These are phyloP conservation scores for Yponomeuta malinellus DNA, from an alignment of 2,888 invertebrate genomes.

Conservation along the genomic window DNA sequence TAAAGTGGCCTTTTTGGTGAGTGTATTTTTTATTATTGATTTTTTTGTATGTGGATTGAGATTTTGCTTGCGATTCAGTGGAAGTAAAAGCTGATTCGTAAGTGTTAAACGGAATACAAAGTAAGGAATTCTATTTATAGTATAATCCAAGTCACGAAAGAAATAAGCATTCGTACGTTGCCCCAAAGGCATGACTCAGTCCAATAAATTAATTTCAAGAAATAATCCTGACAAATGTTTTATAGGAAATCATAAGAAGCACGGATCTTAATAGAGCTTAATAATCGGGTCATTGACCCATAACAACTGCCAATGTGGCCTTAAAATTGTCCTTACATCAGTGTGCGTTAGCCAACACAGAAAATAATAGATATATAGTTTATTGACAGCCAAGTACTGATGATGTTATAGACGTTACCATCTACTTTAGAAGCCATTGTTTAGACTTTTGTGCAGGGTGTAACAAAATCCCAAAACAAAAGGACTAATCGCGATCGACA, in stretches of 20 bases:
- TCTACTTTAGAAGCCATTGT: too few relatives aligned
- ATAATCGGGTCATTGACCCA: not conserved
- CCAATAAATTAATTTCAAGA: not conserved
- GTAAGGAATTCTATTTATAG: too few relatives aligned
- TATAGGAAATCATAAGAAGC: not conserved
- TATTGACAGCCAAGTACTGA: too few relatives aligned
- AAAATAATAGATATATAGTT: not conserved
- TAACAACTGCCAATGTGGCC: not conserved
- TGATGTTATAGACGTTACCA: too few relatives aligned
- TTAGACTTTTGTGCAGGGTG: too few relatives aligned
- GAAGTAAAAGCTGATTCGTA: too few relatives aligned
- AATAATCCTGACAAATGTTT: not conserved
- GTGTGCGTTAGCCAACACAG: not conserved
- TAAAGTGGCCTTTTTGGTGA: constrained; percentile 7
- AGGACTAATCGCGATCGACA: too few relatives aligned
- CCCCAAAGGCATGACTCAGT: not conserved
- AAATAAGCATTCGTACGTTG: too few relatives aligned
- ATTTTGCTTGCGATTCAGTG: not conserved
- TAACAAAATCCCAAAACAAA: too few relatives aligned
- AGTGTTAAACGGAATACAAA: too few relatives aligned
- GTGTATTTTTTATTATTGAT: not conserved
- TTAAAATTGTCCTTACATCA: not conserved
- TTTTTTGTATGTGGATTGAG: not conserved
- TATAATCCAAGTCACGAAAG: too few relatives aligned
- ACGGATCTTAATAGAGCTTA: not conserved